Percentiles rank a stretch among this genome's conserved stretches.
Conservation (phyloP, 2,797 vertebrate genomes). For the Rhadinocentrus ornatus region DNA sequence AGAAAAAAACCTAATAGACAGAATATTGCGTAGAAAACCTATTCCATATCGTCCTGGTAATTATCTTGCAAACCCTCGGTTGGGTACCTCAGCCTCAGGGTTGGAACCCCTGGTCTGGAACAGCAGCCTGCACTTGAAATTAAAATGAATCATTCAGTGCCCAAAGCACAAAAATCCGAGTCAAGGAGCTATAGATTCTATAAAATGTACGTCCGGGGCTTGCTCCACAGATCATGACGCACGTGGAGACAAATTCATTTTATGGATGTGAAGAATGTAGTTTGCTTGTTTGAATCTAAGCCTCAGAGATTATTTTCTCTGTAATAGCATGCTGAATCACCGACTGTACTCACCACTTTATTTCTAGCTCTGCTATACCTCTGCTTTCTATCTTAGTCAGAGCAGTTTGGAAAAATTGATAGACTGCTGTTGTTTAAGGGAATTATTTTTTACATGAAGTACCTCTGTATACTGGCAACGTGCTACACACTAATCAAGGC, state of each 20-base stretch:
- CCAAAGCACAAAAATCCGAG: constrained; percentile 25
- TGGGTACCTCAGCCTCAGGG: not conserved
- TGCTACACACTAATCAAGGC: not conserved
- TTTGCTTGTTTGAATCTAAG: constrained; percentile 33
- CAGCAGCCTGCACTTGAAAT: constrained; percentile 21
- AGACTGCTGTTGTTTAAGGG: not conserved
- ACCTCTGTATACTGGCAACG: not conserved
- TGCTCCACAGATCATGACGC: constrained; percentile 38
- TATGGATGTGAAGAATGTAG: constrained; percentile 34
- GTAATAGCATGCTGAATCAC: constrained; percentile 30
- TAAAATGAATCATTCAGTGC: constrained; percentile 29
- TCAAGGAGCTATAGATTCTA: constrained; percentile 30
- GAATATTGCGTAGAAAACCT: not conserved
- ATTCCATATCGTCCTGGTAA: constrained; percentile 11
- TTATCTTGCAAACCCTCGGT: constrained; percentile 17
- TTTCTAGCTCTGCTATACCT: constrained; percentile 19
- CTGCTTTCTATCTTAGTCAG: constrained; percentile 17
- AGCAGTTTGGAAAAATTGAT: constrained; percentile 11
- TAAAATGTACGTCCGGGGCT: constrained; percentile 16
- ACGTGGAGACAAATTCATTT: constrained; percentile 40
- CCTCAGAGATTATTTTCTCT: constrained; percentile 45
- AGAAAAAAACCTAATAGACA: not conserved
- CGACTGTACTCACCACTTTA: constrained; percentile 26
- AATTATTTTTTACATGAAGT: not conserved
- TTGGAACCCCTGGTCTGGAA: constrained; percentile 19